Base-by-base conservation (phyloP, 2,797 vertebrate genomes). In the Naso thynnoides region DNA sequence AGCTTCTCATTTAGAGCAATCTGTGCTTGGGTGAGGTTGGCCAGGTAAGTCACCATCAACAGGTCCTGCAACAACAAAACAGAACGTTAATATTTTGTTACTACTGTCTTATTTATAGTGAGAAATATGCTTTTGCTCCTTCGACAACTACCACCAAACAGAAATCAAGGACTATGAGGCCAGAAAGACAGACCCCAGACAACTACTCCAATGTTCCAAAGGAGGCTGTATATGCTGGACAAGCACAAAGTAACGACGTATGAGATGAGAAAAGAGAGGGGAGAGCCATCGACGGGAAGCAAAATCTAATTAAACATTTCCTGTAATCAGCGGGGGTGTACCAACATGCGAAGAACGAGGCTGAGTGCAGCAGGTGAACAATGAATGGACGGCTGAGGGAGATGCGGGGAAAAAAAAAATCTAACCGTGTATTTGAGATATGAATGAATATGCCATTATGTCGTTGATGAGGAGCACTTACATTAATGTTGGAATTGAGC, bases 401-500 rank as follows among this genome's bases (percentile, higher is more conserved):
- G 55, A 26, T 3, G 14, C 44, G 44, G 26, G 5, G 5, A 26
- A 49, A 10, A 15, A 9, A 45, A 60, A 60, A 15, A 31, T 44
- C 14, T 1, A 11, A 2, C 3, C 16, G 5, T 39, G 23, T n/a
- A 29, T 42, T 13, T 13, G 42, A 54, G 27, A 47, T n/a, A 57
- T 18, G 1, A 31, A 63, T 31, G 14, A 16, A 19, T 6, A 15
- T 18, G 15, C 2, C 1, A 1, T n/a, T 64, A 27, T 52, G 2
- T 6, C 45, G 55, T 8, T 36, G 23, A 16, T 8, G 24, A 27
- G 16, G 1, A 59, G 8, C 10, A 92, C 97, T 96, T 87, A 99
- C 98, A 6, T 99, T 99, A 84, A 99, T 99, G 92, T 99, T 99
- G 82, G 98, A 98, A 89, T 99, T 99, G 86, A 99, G 93, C 98